Evolutionary conservation across 1,140 invertebrate genomes (phyloP), one percentile per base, ranked within the genome.

Genomic region (Aphis craccivora): DNA sequence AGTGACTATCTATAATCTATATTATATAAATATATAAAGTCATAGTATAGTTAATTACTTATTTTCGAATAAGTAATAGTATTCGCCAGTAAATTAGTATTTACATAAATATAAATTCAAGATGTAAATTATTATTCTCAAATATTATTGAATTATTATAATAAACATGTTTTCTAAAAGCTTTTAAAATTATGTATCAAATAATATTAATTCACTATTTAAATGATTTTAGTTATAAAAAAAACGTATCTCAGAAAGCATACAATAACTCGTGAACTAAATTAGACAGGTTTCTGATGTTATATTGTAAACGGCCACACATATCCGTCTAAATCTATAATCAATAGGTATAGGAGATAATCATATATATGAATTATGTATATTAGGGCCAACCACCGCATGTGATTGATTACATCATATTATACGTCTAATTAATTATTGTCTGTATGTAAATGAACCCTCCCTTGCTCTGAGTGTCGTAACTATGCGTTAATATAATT

Each of bases 261-360:
- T 18, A 67, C 30, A 83, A 20, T 83, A 23, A 43, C 83, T 84
- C 37, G 7, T 43, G 9, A 43, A 84, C 25, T 43, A 43, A 84
- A 84, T 43, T 84, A 30, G 9, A 43, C 40, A 40, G 37, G 2
- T 40, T 3, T 30, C 30, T n/a, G 60, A n/a, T 67, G 2, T 67
- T 30, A 18, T 14, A 67, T n/a, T 84, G 83, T 40, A 40, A 84
- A 84, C 9, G 8, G 22, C 23, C 23, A 30, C 40, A 9, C 37
- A 43, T 83, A 83, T 84, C 37, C 37, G 40, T 84, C 23, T 84
- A 84, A 84, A 84, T 84, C 37, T 14, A 84, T 84, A 43, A 84
- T 40, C 76, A 83, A 83, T 35, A 81, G 23, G 20, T 81, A 83
- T 83, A 37, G 22, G 18, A 14, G 3, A 23, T 37, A 76, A 35